Evolutionary conservation across 1,140 invertebrate species (phyloP), one percentile per base, ranked within the genome.

Genomic region (Nomia melanderi): DNA sequence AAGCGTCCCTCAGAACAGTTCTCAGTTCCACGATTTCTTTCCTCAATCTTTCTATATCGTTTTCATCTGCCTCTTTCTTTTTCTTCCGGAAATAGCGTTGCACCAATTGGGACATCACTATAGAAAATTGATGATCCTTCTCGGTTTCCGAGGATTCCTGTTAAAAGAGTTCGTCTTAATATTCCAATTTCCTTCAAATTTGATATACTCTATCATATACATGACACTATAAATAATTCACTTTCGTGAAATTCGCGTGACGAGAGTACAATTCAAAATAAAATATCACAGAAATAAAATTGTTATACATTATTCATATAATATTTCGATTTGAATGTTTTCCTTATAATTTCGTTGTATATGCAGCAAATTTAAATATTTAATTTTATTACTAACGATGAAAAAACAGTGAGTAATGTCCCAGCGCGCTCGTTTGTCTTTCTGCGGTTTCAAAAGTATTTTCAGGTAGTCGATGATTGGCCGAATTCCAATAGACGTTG

Each of bases 11-110:
- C 9, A 89, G 31, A 47, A 89, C 64, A 31, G 78, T 81, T 25
- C 82, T 78, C 12, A 89, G 71, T 54, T 89, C 85, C 14, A 71
- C 44, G 17, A 89, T 59, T 56, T 89, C 88, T 39, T 83, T 87
- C 41, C 82, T 81, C 20, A 89, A 23, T 17, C 78, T 80, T 9
- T 88, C 86, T 8, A 84, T 25, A 3, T 88, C 83, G 20, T 79
- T 83, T 65, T 86, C 77, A 2, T 79, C 86, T 4, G 71, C 59
- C 44, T 81, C 73, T 27, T 86, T 81, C 23, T 91, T 90, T 53
- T 92, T 93, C 25, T 92, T 89, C 27, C 93, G 88, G 76, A 94
- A 94, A 79, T 94, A 94, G 72, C 93, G 84, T 83, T 94, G 93
- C 5, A 93, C 90, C 31, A 94, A 76, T 47, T 92, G 89, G 1